These are phyloP conservation scores for Agelastica alni DNA, from an alignment of 2,888 invertebrate species.

Conservation along the genomic window DNA sequence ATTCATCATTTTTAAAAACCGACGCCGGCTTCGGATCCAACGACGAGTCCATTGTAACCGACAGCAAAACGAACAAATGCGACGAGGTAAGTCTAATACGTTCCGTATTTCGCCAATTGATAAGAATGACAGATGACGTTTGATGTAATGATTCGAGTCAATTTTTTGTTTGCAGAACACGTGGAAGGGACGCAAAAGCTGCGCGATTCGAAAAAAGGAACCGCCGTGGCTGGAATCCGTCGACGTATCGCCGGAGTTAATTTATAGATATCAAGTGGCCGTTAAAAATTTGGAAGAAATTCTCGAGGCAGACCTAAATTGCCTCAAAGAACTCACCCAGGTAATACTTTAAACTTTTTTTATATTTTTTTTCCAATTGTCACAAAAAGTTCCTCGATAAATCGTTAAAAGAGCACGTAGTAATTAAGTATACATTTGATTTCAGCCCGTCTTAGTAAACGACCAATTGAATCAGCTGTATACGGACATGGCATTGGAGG, in stretches of 20 bases:
- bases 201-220: slow-evolving; percentile 57
- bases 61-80: slow-evolving; percentile 43
- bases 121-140: no score
- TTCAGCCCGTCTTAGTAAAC: slow-evolving; percentile 69
- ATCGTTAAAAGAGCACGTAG: no score
- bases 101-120: no score
- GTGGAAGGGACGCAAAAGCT: slow-evolving; percentile 53
- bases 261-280: slow-evolving; percentile 71
- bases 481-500: slow-evolving; percentile 69
- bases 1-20: slow-evolving; percentile 72
- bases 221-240: slow-evolving; percentile 73
- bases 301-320: slow-evolving; percentile 64
- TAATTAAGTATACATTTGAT: no score
- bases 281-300: slow-evolving; percentile 64
- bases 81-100: slow-evolving; percentile 49
- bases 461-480: slow-evolving; percentile 75
- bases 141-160: no score
- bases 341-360: slow-evolving; percentile 44
- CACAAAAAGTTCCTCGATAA: no score
- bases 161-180: slow-evolving; percentile 20
- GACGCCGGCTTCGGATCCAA: slow-evolving; percentile 60
- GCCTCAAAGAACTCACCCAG: slow-evolving; percentile 62
- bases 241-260: slow-evolving; percentile 66
- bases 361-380: neutral
- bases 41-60: slow-evolving; percentile 50